These are phyloP conservation scores for Cecropterus lyciades DNA, from an alignment of 1,140 invertebrate genomes.

Conservation along the genomic window DNA sequence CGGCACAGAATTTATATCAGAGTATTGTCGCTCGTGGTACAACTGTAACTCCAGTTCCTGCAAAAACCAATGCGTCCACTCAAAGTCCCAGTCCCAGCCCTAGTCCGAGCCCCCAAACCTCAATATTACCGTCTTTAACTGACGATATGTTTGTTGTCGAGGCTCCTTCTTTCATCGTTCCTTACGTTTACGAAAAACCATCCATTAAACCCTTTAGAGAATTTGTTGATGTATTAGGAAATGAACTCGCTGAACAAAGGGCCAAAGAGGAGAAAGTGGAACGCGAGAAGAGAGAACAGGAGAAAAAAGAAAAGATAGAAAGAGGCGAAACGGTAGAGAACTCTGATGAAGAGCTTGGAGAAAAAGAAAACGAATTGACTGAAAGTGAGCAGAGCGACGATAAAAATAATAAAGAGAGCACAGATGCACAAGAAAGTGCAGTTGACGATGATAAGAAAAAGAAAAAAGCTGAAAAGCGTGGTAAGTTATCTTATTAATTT, in stretches of 20 bases:
- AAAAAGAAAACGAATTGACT: conserved; percentile 50
- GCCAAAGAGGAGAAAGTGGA: conserved; percentile 67
- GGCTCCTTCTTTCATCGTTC: conserved; percentile 95
- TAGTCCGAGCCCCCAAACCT: conserved; percentile 67
- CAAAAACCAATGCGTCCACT: conserved; percentile 52
- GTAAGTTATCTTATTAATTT: conserved; percentile 34
- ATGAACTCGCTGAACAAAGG: conserved; percentile 86
- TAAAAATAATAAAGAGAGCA: conserved; percentile 59
- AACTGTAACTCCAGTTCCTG: conserved; percentile 73
- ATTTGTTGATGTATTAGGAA: conserved; percentile 88
- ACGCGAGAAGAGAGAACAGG: conserved; percentile 64
- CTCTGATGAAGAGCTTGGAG: conserved; percentile 59
- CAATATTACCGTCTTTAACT: conserved; percentile 90
- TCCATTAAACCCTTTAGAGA: conserved; percentile 91
- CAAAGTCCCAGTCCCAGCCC: conserved; percentile 47
- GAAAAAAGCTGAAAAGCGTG: conserved; percentile 72
- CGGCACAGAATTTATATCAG: conserved; percentile 68
- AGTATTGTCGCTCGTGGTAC: conserved; percentile 73
- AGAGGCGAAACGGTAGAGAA: conserved; percentile 56
- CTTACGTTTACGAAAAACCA: conserved; percentile 96
- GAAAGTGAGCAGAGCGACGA: conserved; percentile 58
- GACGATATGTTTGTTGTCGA: conserved; percentile 96
- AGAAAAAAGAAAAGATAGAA: conserved; percentile 57
- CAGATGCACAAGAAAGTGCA: conserved; percentile 57
- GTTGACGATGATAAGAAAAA: conserved; percentile 63